Base-by-base conservation (phyloP, 2,113 vertebrate species). In the Tenrec ecaudatus region DNA sequence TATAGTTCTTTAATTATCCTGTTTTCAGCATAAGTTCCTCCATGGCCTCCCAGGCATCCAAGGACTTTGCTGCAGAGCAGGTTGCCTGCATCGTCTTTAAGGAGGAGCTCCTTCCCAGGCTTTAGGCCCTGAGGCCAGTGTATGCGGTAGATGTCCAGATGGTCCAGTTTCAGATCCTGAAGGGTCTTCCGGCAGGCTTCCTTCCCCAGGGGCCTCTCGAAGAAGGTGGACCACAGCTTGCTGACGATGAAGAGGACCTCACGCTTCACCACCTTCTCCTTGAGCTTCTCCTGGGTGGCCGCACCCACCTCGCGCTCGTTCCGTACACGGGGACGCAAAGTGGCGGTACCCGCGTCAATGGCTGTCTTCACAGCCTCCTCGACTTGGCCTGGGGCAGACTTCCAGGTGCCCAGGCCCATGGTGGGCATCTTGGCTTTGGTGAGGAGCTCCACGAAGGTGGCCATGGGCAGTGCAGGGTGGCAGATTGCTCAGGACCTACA, bases 1-100 rank as follows among this genome's bases (percentile, higher is more conserved):
- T 40, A 40, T 40, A 40, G 40, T 40, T 40, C 40, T 40, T 40
- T 40, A 40, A 40, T 40, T 40, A 40, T 40, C 40, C 40, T 40
- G 7, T 40, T 40, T 40, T 40, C 40, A 40, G 40, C 40, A 40
- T 40, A 40, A 40, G 40, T 7, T 7, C 40, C 40, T 40, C 7
- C 40, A 40, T n/a, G n/a, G n/a, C 99, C 98, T 99, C 99, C 99
- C 99, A 99, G 0, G 98, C 99, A 43, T 99, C 98, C 95, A 99
- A 82, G 95, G 99, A 99, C 75, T 11, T 98, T 86, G 68, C 98
- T 98, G 60, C n/a, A 38, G 8, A 99, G 96, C 0, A 66, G 19
- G 83, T 98, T 94, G 4, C 98, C 98, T 23, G 98, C 94, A 16
- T 98, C 96, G 91, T 99, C 98, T 77, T 95, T 0, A 40, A 99